Percentiles rank a stretch among this genome's conserved stretches.
Conservation (phyloP, 1,140 invertebrate genomes). For the Colletes latitarsis region DNA sequence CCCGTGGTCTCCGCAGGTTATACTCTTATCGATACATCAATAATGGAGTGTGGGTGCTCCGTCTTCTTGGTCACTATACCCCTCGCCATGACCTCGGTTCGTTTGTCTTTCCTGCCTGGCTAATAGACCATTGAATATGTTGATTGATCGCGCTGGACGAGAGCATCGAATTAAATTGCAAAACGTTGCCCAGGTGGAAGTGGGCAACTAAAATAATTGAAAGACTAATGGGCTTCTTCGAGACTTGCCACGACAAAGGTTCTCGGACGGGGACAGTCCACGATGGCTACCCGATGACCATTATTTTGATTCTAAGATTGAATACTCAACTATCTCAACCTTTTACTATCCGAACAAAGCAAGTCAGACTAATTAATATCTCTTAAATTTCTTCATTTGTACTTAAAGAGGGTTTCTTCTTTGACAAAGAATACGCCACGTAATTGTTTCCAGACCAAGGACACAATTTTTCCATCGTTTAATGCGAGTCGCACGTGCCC, state of each 20-base stretch:
- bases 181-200: constrained; percentile 44
- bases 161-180: constrained; percentile 62
- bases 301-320: too few species aligned
- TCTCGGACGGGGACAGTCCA: too few species aligned
- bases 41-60: constrained; percentile 49
- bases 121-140: constrained; percentile 69
- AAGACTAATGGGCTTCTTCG: constrained; percentile 43
- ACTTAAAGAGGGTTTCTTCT: too few species aligned
- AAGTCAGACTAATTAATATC: too few species aligned
- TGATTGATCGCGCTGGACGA: constrained; percentile 42
- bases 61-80: constrained; percentile 44
- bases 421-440: too few species aligned
- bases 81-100: constrained; percentile 44
- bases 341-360: too few species aligned
- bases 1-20: constrained; percentile 46
- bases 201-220: constrained; percentile 60
- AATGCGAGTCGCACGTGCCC: too few species aligned
- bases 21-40: constrained; percentile 52
- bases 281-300: too few species aligned
- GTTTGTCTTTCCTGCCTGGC: constrained; percentile 42
- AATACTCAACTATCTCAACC: too few species aligned
- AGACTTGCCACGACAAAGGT: constrained; percentile 6
- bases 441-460: too few species aligned
- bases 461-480: too few species aligned
- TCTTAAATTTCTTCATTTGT: too few species aligned